phyloP scores from a whole-genome alignment of 2,113 vertebrate species.

The Amia ocellicauda region DNA sequence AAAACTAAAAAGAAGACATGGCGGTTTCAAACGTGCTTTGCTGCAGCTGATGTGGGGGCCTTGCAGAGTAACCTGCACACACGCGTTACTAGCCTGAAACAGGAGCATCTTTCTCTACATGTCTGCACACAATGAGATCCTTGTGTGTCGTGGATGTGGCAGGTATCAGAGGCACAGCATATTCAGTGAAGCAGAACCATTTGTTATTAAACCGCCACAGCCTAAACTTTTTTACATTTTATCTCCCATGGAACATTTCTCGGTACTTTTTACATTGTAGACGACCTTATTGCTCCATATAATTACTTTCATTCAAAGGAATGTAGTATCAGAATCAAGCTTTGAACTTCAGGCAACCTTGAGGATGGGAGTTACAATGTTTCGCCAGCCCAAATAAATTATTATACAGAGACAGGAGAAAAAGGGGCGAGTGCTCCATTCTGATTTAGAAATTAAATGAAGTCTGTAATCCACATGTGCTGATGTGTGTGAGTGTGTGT shows the following conservation, averaged over 20 bases:
- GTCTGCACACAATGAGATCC: constrained; percentile 75
- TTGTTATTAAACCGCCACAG: constrained; percentile 35
- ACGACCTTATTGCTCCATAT: constrained; percentile 3
- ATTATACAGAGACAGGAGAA: no score
- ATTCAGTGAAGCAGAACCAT: constrained; percentile 41
- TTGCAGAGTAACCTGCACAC: constrained; percentile 20
- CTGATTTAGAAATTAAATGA: no score
- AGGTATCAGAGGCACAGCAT: constrained; percentile 61
- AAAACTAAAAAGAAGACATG: no score
- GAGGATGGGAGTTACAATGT: neutral
- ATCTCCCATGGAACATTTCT: constrained; percentile 28
- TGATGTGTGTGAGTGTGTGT: no score
- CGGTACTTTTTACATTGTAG: constrained; percentile 24
- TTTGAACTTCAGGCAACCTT: neutral
- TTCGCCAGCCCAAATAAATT: no score
- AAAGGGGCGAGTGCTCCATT: no score
- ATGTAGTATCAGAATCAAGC: neutral
- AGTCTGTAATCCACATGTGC: no score
- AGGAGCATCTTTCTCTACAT: constrained; percentile 41
- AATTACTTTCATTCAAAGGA: constrained; percentile 27
- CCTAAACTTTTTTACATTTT: constrained; percentile 29
- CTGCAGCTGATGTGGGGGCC: neutral
- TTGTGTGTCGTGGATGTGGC: constrained; percentile 60
- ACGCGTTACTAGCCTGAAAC: constrained; percentile 52
- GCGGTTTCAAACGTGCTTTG: no score